phyloP scores from a whole-genome alignment of 2,113 vertebrate species.

The Myotis davidii region DNA sequence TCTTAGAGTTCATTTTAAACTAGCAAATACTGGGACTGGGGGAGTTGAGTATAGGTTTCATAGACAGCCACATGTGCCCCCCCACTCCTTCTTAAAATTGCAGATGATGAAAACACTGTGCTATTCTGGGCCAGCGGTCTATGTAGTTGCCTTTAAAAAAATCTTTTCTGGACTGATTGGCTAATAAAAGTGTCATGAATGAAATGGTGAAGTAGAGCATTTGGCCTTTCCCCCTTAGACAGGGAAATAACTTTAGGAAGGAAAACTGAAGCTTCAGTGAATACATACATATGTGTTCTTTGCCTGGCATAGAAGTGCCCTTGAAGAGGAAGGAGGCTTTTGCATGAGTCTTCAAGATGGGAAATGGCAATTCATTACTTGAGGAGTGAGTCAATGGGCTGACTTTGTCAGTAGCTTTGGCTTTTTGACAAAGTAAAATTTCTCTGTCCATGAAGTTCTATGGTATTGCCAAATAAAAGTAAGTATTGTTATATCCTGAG shows the following conservation, averaged over 20 bases:
- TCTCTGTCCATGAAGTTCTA: slow-evolving; percentile 45
- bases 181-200: slow-evolving; percentile 23
- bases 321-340: slow-evolving; percentile 63
- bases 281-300: slow-evolving; percentile 39
- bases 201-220: slow-evolving; percentile 20
- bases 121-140: neutral
- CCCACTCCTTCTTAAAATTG: neutral
- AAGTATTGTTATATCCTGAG: slow-evolving; percentile 47
- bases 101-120: slow-evolving; percentile 7
- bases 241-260: slow-evolving; percentile 31
- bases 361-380: slow-evolving; percentile 51
- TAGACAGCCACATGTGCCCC: neutral
- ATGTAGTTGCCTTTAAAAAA: slow-evolving; percentile 19
- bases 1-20: slow-evolving; percentile 51
- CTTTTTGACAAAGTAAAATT: slow-evolving; percentile 48
- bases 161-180: neutral
- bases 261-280: slow-evolving; percentile 39
- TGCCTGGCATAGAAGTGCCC: slow-evolving; percentile 51
- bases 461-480: slow-evolving; percentile 65
- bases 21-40: neutral
- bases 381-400: slow-evolving; percentile 41
- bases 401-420: slow-evolving; percentile 55
- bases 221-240: slow-evolving; percentile 5
- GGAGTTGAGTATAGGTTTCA: neutral
- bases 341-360: slow-evolving; percentile 44